Evolutionary conservation across 2,113 vertebrate genomes (phyloP).

Genomic region (Acanthochromis polyacanthus): DNA sequence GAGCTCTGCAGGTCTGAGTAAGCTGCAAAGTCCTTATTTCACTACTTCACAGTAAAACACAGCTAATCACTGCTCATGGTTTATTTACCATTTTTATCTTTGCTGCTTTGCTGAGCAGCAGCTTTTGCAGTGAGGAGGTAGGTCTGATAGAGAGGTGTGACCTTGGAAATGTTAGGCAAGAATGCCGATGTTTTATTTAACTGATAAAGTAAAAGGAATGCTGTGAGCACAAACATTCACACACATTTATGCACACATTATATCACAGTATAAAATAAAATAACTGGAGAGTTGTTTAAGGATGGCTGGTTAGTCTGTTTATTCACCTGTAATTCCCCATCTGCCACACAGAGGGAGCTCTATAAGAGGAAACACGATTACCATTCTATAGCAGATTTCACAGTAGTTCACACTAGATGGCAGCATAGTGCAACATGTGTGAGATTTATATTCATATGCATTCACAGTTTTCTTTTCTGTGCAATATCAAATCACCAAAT

Average conservation of each 20-base stretch:
- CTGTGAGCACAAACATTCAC: not conserved
- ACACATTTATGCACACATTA: not conserved
- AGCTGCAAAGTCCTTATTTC: conserved; percentile 14
- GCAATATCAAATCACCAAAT: not conserved
- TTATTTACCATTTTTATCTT: conserved; percentile 48
- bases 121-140: not conserved
- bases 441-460: not conserved
- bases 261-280: not conserved
- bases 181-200: conserved; percentile 13
- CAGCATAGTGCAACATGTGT: conserved; percentile 17
- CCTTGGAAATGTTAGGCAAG: conserved; percentile 38
- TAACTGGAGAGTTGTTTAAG: not conserved
- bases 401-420: conserved; percentile 17
- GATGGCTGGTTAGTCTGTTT: not conserved
- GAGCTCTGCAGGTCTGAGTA: not conserved
- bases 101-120: not conserved
- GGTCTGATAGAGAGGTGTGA: conserved; percentile 21
- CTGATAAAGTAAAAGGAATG: conserved; percentile 31
- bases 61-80: conserved; percentile 9
- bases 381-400: not conserved
- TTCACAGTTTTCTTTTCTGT: not conserved
- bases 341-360: conserved; percentile 22
- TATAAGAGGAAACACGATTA: not conserved
- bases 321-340: conserved; percentile 19
- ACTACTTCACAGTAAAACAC: not conserved